These are phyloP conservation scores for Mimachlamys varia DNA, from an alignment of 2,888 invertebrate genomes.

Conservation along the genomic window DNA sequence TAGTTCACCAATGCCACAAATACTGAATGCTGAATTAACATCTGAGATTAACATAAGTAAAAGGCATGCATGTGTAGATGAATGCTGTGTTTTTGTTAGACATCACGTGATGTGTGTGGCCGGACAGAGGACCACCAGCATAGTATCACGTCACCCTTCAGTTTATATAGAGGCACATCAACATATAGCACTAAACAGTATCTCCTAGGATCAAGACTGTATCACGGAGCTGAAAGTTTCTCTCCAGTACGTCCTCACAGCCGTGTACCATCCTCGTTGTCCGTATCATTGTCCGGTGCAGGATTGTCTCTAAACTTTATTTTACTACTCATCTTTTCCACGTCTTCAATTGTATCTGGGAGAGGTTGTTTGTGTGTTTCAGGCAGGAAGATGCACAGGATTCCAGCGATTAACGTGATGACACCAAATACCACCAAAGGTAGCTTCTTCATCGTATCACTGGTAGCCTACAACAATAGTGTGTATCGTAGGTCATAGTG, in stretches of 20 bases:
- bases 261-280: not conserved
- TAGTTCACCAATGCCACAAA: too few species aligned
- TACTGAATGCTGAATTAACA: too few species aligned
- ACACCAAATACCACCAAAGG: conserved; percentile 71
- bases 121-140: too few species aligned
- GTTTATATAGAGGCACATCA: too few species aligned
- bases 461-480: conserved; percentile 50
- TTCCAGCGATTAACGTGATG: conserved; percentile 65
- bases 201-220: not conserved
- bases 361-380: conserved; percentile 71
- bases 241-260: not conserved
- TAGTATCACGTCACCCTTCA: too few species aligned
- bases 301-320: not conserved
- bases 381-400: conserved; percentile 64
- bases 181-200: too few species aligned
- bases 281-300: not conserved
- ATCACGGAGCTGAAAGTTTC: not conserved
- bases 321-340: conserved; percentile 49
- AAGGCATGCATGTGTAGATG: too few species aligned
- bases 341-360: conserved; percentile 68
- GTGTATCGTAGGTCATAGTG: not conserved
- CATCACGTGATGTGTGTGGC: too few species aligned
- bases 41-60: too few species aligned
- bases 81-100: too few species aligned
- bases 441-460: conserved; percentile 58